Evolutionary conservation across 2,113 vertebrate species (phyloP).

Genomic region (Callipepla californica): DNA sequence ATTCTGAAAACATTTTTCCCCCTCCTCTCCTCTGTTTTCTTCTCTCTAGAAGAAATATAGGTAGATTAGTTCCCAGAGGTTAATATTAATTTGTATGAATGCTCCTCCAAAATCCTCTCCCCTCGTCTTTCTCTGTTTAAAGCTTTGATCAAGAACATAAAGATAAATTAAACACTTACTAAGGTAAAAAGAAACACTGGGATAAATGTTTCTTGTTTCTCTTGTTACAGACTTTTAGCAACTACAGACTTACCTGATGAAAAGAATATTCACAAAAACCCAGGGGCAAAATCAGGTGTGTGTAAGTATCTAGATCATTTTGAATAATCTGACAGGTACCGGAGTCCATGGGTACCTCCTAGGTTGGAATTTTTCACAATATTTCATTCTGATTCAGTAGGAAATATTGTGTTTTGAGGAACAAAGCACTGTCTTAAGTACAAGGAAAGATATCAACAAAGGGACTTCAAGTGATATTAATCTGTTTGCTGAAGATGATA

Average conservation of each 20-base stretch:
- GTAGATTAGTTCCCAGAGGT: neutral
- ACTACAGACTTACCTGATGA: neutral
- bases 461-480: neutral
- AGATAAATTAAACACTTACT: neutral
- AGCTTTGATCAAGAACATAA: neutral
- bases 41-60: neutral
- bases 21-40: neutral
- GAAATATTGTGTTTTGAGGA: neutral
- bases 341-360: neutral
- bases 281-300: neutral
- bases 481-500: neutral
- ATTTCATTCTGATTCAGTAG: neutral
- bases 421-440: neutral
- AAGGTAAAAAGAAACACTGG: neutral
- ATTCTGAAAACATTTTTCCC: neutral
- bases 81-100: neutral
- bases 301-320: neutral
- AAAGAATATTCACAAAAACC: neutral
- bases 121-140: neutral
- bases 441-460: neutral
- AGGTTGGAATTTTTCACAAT: neutral
- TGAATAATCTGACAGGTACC: neutral
- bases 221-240: neutral
- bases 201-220: neutral
- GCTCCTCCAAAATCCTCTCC: neutral